phyloP scores from a whole-genome alignment of 2,797 vertebrate species.

The Macropus fuliginosus region DNA sequence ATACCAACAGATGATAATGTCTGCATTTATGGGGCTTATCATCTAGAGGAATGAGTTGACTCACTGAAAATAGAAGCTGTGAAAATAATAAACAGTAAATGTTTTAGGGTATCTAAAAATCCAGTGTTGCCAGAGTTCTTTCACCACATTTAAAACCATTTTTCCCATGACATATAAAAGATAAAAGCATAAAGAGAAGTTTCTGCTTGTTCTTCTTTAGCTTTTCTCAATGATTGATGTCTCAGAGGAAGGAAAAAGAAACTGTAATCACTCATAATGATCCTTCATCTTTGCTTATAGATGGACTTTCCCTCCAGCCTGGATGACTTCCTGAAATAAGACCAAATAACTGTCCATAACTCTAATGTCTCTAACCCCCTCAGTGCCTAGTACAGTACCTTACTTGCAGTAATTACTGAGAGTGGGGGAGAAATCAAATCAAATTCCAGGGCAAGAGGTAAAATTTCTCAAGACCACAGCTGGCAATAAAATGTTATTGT shows the following conservation, averaged over 20 bases:
- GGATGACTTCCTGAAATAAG: background rate
- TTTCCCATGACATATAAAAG: conserved; percentile 18
- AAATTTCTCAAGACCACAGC: background rate
- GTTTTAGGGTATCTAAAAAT: background rate
- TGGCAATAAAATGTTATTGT: background rate
- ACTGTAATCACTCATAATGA: background rate
- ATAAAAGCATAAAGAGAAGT: background rate
- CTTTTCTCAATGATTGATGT: background rate
- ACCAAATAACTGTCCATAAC: background rate
- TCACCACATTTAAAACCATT: background rate
- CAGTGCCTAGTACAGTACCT: background rate
- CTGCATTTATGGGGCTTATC: background rate
- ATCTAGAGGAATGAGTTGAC: background rate
- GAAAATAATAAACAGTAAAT: background rate
- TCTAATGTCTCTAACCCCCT: background rate
- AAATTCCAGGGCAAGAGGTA: background rate
- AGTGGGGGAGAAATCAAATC: background rate
- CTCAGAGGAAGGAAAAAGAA: background rate
- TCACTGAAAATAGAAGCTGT: background rate
- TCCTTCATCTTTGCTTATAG: background rate
- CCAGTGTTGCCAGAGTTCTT: background rate
- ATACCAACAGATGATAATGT: background rate
- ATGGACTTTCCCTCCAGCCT: background rate
- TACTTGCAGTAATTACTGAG: background rate
- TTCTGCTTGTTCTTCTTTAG: background rate